A percentile compares a stretch with the other conserved stretches of the same genome.
Conservation (phyloP, 2,113 vertebrate species). For the Garra rufa region DNA sequence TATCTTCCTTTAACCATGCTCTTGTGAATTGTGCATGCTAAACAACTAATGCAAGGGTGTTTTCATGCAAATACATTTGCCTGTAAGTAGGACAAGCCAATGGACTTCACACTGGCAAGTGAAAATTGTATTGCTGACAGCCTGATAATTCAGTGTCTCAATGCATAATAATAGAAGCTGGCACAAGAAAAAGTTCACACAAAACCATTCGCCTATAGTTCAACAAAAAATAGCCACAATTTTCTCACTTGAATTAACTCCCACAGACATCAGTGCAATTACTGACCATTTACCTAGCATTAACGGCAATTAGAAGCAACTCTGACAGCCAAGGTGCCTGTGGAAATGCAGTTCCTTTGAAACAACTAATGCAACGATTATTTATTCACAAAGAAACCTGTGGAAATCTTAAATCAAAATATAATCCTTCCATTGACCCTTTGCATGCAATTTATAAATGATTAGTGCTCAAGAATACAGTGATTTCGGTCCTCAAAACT, state of each 20-base stretch:
- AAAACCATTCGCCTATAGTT: constrained; percentile 13
- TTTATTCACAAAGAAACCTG: constrained; percentile 21
- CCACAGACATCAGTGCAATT: constrained; percentile 33
- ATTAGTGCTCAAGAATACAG: constrained; percentile 22
- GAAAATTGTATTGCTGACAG: constrained; percentile 9
- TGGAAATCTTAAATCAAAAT: constrained; percentile 28
- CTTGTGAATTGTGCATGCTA: neutral
- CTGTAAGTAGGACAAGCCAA: neutral
- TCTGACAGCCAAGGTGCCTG: constrained; percentile 39
- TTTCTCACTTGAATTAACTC: constrained; percentile 28
- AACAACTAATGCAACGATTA: constrained; percentile 30
- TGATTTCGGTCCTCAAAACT: constrained; percentile 36
- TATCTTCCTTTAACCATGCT: neutral
- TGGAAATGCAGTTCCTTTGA: constrained; percentile 16
- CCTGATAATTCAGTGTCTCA: neutral
- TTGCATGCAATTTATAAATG: constrained; percentile 29
- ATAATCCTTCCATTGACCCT: constrained; percentile 22
- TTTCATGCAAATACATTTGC: neutral
- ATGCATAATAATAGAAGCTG: constrained; percentile 14
- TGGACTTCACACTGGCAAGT: neutral
- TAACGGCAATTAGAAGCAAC: constrained; percentile 48
- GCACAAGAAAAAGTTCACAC: constrained; percentile 5
- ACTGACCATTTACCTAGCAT: constrained; percentile 45
- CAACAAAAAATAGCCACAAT: constrained; percentile 28
- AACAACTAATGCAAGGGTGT: neutral